Evolutionary conservation across 2,113 vertebrate genomes (phyloP).

Genomic region (Salvelinus alpinus): DNA sequence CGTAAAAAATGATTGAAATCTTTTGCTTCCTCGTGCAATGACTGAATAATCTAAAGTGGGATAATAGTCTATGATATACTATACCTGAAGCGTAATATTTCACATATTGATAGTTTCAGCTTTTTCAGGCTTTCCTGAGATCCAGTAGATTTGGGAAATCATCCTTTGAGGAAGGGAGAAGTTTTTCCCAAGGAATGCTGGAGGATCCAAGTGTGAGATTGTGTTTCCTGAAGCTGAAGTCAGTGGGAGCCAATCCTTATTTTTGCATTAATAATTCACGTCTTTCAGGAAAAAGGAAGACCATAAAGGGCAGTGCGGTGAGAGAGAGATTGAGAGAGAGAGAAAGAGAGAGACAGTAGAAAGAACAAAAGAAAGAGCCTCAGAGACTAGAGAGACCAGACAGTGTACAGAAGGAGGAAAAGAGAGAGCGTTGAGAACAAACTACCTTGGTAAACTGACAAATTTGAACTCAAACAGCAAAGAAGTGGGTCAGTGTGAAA

Average conservation of each 20-base stretch:
- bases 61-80: background rate
- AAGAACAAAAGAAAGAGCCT: conserved; percentile 5
- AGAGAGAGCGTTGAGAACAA: background rate
- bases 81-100: background rate
- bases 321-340: background rate
- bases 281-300: conserved; percentile 13
- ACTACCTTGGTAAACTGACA: too few relatives aligned
- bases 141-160: background rate
- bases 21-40: background rate
- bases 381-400: background rate
- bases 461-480: background rate
- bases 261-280: conserved; percentile 25
- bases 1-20: too few relatives aligned
- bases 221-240: background rate
- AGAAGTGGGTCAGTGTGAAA: too few relatives aligned
- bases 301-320: background rate
- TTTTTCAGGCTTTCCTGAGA: background rate
- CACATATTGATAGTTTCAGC: too few relatives aligned
- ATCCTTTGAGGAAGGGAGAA: background rate
- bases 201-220: background rate
- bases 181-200: background rate
- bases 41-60: background rate
- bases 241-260: conserved; percentile 17
- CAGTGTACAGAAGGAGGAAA: background rate
- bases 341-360: background rate